Evolutionary conservation across 1,140 invertebrate species (phyloP).

Genomic region (Drosophila erecta): DNA sequence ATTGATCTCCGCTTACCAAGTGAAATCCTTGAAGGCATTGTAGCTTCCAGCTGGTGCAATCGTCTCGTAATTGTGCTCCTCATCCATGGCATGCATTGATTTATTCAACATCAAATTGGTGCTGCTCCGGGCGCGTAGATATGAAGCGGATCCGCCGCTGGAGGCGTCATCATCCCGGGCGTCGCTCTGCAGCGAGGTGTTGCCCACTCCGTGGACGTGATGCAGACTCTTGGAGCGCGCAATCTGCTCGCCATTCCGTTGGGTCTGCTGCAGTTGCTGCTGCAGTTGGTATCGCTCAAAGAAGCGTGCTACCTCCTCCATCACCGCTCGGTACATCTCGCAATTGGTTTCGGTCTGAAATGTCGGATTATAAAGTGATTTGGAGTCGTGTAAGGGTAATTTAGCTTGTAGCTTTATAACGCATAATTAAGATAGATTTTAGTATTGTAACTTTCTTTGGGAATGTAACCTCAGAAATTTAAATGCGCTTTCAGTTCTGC

Average conservation of each 20-base stretch:
- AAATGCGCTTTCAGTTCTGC: no score
- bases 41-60: slow-evolving; percentile 78
- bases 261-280: slow-evolving; percentile 47
- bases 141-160: slow-evolving; percentile 39
- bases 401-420: no score
- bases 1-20: slow-evolving; percentile 79
- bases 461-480: not conserved
- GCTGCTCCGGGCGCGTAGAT: slow-evolving; percentile 84
- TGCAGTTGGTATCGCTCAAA: slow-evolving; percentile 87
- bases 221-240: slow-evolving; percentile 85
- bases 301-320: slow-evolving; percentile 91
- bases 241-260: slow-evolving; percentile 64
- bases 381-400: not conserved
- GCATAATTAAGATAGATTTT: no score
- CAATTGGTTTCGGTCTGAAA: slow-evolving; percentile 90
- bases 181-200: slow-evolving; percentile 44
- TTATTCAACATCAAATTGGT: slow-evolving; percentile 76
- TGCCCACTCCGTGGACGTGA: slow-evolving; percentile 84
- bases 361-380: not conserved
- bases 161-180: slow-evolving; percentile 66
- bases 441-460: no score
- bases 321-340: slow-evolving; percentile 91
- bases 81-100: slow-evolving; percentile 70
- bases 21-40: slow-evolving; percentile 85
- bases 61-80: slow-evolving; percentile 72